Evolutionary conservation across 2,113 vertebrate species (phyloP).

Genomic region (Erythrolamprus reginae): DNA sequence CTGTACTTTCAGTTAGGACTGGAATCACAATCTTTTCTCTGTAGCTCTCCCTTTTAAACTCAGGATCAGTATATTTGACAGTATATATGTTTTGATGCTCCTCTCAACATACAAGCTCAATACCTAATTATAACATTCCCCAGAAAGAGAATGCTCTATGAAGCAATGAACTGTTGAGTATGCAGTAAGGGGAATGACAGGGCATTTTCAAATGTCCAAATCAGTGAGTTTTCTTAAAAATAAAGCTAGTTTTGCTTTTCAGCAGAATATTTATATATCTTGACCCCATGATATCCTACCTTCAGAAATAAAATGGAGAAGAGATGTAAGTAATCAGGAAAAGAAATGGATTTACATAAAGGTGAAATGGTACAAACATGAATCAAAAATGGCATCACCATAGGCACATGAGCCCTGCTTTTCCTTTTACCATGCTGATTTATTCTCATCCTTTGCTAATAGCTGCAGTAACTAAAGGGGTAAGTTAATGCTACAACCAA

Average conservation of each 20-base stretch:
- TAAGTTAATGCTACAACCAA: not conserved
- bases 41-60: not conserved
- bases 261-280: not conserved
- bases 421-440: not conserved
- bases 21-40: not conserved
- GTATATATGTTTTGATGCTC: not conserved
- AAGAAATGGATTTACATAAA: not conserved
- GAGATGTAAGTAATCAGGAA: not conserved
- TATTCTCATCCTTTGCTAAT: not conserved
- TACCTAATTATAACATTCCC: not conserved
- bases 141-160: not conserved
- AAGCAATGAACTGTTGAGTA: not conserved
- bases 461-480: not conserved
- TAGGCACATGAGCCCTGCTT: not conserved
- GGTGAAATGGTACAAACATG: not conserved
- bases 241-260: not conserved
- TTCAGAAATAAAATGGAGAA: not conserved
- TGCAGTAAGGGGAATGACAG: not conserved
- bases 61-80: not conserved
- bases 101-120: not conserved
- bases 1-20: not conserved
- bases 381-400: not conserved
- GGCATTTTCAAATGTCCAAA: not conserved
- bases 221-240: not conserved
- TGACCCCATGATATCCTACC: not conserved